Evolutionary conservation across 2,113 vertebrate species (phyloP).

Genomic region (Burhinus bistriatus): DNA sequence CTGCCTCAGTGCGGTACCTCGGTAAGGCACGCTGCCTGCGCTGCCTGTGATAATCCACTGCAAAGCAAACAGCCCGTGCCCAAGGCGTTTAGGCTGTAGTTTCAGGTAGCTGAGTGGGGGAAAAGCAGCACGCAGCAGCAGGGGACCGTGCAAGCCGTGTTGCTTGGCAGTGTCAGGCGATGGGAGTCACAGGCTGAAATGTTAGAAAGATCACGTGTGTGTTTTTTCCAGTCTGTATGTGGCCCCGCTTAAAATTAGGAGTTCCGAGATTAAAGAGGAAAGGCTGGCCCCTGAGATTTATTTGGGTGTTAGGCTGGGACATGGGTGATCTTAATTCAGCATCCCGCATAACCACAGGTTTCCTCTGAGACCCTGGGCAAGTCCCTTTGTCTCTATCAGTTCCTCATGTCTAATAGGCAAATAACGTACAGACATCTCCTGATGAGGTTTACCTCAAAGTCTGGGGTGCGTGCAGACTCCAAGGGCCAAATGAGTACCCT

Average conservation of each 20-base stretch:
- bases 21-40: fast-evolving
- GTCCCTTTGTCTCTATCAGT: constrained; percentile 29
- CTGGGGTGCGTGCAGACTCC: background rate
- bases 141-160: background rate
- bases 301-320: background rate
- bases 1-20: background rate
- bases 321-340: background rate
- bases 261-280: background rate
- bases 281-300: background rate
- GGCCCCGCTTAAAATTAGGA: background rate
- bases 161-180: background rate
- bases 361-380: constrained; percentile 18
- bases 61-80: background rate
- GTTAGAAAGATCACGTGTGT: background rate
- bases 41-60: background rate
- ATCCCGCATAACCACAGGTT: background rate
- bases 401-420: background rate
- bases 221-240: background rate
- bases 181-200: background rate
- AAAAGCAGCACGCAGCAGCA: background rate
- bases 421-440: background rate
- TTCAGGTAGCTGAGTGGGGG: background rate
- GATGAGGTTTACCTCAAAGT: background rate
- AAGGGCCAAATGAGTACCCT: background rate
- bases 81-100: background rate